These are phyloP conservation scores for Papilio xuthus DNA, from an alignment of 1,140 invertebrate genomes.

Conservation along the genomic window DNA sequence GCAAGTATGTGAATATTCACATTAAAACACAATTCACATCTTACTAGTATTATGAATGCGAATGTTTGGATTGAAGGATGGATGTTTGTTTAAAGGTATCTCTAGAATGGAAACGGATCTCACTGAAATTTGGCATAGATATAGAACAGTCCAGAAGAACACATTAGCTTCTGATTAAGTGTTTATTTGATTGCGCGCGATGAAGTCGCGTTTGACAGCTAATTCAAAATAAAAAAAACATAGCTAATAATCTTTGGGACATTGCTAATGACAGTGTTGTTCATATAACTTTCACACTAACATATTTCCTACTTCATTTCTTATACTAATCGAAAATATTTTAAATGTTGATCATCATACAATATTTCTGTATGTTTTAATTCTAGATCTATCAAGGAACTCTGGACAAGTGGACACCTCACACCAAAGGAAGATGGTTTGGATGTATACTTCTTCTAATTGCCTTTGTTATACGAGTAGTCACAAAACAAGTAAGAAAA, in stretches of 20 bases:
- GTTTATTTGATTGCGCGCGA: no score
- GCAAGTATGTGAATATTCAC: background rate
- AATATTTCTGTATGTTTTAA: constrained; percentile 34
- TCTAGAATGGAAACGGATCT: no score
- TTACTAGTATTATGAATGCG: no score
- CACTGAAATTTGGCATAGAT: no score
- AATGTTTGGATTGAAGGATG: no score
- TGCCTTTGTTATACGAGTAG: constrained; percentile 83
- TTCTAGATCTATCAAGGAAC: constrained; percentile 82
- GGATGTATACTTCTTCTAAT: constrained; percentile 81
- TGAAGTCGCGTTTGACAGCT: no score
- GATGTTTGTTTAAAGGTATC: no score
- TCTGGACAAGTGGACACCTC: constrained; percentile 86
- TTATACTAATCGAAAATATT: background rate
- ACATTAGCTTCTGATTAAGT: no score
- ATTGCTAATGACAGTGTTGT: background rate
- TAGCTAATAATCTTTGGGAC: background rate
- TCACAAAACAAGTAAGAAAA: constrained; percentile 83
- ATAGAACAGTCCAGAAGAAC: no score
- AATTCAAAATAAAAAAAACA: background rate
- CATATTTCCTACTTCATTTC: background rate
- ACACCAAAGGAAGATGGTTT: constrained; percentile 83
- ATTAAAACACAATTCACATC: background rate
- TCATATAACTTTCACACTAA: no score
- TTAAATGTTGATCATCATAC: background rate